Conservation (phyloP, 1,140 invertebrate species). For the Cotesia vestalis region DNA sequence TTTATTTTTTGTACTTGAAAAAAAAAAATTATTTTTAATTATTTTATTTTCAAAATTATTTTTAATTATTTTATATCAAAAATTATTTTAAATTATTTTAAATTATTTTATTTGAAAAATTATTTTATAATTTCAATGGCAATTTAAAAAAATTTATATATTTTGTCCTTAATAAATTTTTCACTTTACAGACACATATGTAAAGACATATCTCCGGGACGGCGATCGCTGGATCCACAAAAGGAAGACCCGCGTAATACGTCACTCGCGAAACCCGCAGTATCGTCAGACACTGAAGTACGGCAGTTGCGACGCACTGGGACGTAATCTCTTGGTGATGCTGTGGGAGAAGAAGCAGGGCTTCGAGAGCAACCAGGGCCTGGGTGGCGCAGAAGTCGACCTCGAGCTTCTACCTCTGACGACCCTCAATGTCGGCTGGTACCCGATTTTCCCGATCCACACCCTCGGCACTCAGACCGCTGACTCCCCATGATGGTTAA, state of each 20-base stretch:
- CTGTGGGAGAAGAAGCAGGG: constrained; percentile 88
- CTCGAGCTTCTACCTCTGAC: constrained; percentile 81
- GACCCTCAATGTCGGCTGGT: constrained; percentile 85
- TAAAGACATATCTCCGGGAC: constrained; percentile 91
- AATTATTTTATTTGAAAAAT: no score
- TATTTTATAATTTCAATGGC: no score
- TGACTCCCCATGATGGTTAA: constrained; percentile 75
- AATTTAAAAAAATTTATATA: background rate
- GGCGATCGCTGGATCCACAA: constrained; percentile 88
- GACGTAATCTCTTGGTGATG: constrained; percentile 85
- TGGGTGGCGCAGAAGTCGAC: constrained; percentile 86
- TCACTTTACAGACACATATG: constrained; percentile 81
- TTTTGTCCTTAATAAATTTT: background rate
- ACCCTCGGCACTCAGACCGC: constrained; percentile 75
- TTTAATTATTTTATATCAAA: no score
- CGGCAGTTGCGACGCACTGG: constrained; percentile 82
- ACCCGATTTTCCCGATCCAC: constrained; percentile 85
- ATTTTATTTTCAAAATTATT: no score
- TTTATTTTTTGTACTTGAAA: no score
- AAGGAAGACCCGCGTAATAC: constrained; percentile 85
- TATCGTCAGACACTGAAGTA: constrained; percentile 91
- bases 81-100: no score
- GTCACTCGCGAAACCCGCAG: constrained; percentile 81
- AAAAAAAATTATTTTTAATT: no score
- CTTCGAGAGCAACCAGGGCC: constrained; percentile 86